phyloP scores from a whole-genome alignment of 2,113 vertebrate genomes.

The Otocyon megalotis region DNA sequence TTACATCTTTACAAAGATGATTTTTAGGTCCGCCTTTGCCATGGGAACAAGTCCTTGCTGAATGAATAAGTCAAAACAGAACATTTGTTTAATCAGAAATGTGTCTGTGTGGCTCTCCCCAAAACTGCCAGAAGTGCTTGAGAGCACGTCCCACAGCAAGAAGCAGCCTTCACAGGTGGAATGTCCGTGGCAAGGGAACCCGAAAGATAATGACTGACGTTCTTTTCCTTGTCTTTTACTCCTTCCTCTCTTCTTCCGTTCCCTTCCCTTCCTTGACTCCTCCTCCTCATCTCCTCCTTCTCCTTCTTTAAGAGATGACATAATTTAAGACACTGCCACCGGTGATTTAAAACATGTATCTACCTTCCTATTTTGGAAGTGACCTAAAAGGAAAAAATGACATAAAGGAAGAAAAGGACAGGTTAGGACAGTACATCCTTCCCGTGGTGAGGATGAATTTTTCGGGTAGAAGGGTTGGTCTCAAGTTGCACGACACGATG shows the following conservation, averaged over 20 bases:
- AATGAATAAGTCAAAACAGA: not conserved
- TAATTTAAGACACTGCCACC: conserved; percentile 75
- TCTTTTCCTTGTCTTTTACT: not conserved
- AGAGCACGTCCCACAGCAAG: too few species aligned
- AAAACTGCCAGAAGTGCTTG: not conserved
- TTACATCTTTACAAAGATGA: not conserved
- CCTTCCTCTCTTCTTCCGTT: not conserved
- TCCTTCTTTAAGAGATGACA: conserved; percentile 73
- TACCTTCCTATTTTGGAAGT: conserved; percentile 55
- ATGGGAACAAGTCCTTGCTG: not conserved
- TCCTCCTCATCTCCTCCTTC: not conserved
- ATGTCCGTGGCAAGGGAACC: not conserved
- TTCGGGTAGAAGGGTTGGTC: not conserved
- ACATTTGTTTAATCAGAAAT: not conserved
- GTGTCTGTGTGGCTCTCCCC: not conserved
- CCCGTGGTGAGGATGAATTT: not conserved
- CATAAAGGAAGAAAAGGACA: conserved; percentile 54
- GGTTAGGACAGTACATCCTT: not conserved
- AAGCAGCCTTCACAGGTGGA: not conserved
- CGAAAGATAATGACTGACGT: not conserved
- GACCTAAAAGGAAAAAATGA: conserved; percentile 67
- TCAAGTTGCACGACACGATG: not conserved
- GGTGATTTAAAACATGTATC: conserved; percentile 73
- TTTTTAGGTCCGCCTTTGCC: not conserved
- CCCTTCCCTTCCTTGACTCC: too few species aligned